phyloP scores from a whole-genome alignment of 2,888 invertebrate species.

The Latheticus oryzae region DNA sequence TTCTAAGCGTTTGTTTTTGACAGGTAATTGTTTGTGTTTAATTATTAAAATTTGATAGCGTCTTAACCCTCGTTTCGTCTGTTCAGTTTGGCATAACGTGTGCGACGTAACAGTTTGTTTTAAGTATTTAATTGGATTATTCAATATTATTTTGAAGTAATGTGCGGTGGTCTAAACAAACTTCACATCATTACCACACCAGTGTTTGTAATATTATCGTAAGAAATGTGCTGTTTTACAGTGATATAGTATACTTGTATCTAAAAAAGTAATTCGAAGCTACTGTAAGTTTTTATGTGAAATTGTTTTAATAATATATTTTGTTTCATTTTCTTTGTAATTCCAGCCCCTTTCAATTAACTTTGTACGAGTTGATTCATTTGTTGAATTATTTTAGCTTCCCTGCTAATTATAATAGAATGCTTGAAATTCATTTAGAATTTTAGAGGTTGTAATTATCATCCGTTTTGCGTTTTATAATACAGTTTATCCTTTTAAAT shows the following conservation, averaged over 20 bases:
- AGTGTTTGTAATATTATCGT: no score
- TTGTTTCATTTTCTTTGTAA: slow-evolving; percentile 27
- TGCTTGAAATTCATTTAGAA: slow-evolving; percentile 28
- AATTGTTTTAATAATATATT: slow-evolving; percentile 26
- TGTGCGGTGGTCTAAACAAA: background rate
- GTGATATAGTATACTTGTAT: no score
- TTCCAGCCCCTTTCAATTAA: slow-evolving; percentile 26
- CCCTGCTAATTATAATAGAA: slow-evolving; percentile 30
- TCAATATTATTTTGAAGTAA: slow-evolving; percentile 8
- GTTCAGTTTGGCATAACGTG: background rate
- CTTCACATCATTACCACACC: no score
- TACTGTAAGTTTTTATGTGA: slow-evolving; percentile 17
- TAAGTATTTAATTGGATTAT: slow-evolving; percentile 11
- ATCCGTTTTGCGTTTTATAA: slow-evolving; percentile 30
- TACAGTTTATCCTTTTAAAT: slow-evolving; percentile 28
- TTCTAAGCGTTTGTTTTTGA: slow-evolving; percentile 28
- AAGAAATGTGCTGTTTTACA: no score
- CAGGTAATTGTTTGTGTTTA: slow-evolving; percentile 23
- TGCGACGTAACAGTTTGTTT: background rate
- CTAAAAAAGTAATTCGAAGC: no score
- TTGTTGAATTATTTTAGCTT: slow-evolving; percentile 31
- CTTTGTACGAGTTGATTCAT: slow-evolving; percentile 30
- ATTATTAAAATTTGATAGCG: slow-evolving; percentile 27
- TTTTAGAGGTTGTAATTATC: slow-evolving; percentile 24
- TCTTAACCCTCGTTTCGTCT: background rate